Evolutionary conservation across 2,113 vertebrate genomes (phyloP).

Genomic region (Hydrochoerus hydrochaeris): DNA sequence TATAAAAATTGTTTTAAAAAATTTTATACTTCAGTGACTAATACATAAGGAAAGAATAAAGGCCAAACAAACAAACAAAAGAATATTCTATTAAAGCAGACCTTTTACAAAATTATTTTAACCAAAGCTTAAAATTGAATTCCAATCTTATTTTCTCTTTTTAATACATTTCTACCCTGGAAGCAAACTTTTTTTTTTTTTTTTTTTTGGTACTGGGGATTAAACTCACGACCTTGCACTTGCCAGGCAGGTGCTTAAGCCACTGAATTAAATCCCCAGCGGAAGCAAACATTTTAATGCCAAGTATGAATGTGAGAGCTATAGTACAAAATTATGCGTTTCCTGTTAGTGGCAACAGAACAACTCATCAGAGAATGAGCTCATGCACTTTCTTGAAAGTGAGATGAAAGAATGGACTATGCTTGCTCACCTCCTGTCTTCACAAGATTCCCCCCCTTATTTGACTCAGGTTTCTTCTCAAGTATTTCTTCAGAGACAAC

Average conservation of each 20-base stretch:
- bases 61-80: not conserved
- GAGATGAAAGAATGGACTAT: not conserved
- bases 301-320: not conserved
- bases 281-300: not conserved
- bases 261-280: no score
- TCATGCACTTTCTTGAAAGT: not conserved
- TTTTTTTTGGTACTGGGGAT: no score
- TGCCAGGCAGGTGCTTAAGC: no score
- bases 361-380: not conserved
- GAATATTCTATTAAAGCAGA: not conserved
- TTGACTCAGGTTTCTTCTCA: not conserved
- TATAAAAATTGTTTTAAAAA: no score
- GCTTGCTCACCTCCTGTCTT: not conserved
- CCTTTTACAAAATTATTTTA: not conserved
- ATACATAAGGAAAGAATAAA: slow-evolving; percentile 32
- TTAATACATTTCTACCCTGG: not conserved
- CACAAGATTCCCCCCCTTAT: not conserved
- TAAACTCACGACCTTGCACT: no score
- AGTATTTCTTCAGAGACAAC: not conserved
- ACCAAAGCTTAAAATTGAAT: not conserved
- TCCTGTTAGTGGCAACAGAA: not conserved
- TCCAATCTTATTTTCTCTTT: not conserved
- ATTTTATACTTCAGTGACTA: slow-evolving; percentile 18
- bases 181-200: not conserved
- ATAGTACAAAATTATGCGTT: not conserved